Evolutionary conservation across 2,888 invertebrate species (phyloP).

Genomic region (Pyrgus malvae): DNA sequence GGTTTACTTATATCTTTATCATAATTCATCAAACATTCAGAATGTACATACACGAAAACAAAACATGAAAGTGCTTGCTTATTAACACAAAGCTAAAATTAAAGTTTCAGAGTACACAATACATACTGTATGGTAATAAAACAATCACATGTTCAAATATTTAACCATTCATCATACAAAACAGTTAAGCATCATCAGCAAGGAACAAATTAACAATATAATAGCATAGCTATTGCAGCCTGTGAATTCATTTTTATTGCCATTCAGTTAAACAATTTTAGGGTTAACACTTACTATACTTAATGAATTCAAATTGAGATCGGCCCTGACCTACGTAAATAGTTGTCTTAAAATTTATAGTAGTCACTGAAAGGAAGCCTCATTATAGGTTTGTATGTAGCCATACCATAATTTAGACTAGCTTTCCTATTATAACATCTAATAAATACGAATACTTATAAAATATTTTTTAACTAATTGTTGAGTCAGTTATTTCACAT

Average conservation of each 20-base stretch:
- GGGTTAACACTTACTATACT: too few species aligned
- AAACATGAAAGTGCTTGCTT: too few species aligned
- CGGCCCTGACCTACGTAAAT: too few species aligned
- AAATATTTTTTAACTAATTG: constrained; percentile 27
- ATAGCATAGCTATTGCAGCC: too few species aligned
- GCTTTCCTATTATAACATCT: constrained; percentile 52
- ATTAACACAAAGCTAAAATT: too few species aligned
- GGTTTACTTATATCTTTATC: too few species aligned
- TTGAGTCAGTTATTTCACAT: constrained; percentile 55
- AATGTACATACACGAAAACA: constrained; percentile 6
- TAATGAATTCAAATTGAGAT: too few species aligned
- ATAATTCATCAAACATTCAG: background rate
- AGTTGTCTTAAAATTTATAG: too few species aligned
- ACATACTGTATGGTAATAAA: too few species aligned
- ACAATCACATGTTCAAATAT: background rate
- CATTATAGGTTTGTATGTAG: constrained; percentile 6
- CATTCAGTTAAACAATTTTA: too few species aligned
- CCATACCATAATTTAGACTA: constrained; percentile 55
- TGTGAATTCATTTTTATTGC: too few species aligned
- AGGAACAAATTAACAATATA: constrained; percentile 10
- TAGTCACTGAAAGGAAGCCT: constrained; percentile 12
- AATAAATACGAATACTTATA: constrained; percentile 49
- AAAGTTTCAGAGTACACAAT: too few species aligned
- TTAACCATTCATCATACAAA: background rate
- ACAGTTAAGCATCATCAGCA: constrained; percentile 4